Base-by-base conservation (phyloP, 2,797 vertebrate genomes). In the Gouania willdenowi region DNA sequence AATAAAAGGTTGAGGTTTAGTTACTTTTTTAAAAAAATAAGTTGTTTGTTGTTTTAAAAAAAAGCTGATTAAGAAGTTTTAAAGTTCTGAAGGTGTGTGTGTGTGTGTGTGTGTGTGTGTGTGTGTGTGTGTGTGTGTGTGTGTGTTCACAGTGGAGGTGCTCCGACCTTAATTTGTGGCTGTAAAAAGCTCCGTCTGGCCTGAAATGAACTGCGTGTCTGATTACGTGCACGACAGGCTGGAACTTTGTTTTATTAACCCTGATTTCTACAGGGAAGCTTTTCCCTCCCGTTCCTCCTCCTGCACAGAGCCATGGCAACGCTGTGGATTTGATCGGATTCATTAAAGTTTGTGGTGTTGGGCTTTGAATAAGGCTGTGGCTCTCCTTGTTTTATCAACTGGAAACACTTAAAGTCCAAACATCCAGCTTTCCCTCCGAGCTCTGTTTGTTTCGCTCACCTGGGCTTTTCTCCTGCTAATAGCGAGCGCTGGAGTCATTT, bases 241-340 rank as follows among this genome's bases (percentile, higher is more conserved):
- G 66, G 70, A 77, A 77, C 70, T 48, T 68, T 58, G 68, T 66
- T 67, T 68, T 59, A 71, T 68, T 62, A 66, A 49, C 49, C 7
- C 28, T 67, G 52, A 62, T 73, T 66, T 64, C 26, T 64, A 44
- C 34, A 0, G 66, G 58, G 66, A 70, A 65, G 69, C 62, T 68
- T 66, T 26, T 34, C 46, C 10, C 22, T 11, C 5, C 4, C 18
- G 5, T 32, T 35, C 13, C 51, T 27, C 21, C 24, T 8, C 42
- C n/a, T n/a, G n/a, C n/a, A n/a, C n/a, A n/a, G n/a, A n/a, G n/a
- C n/a, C n/a, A n/a, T n/a, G n/a, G n/a, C n/a, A n/a, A n/a, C n/a
- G n/a, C n/a, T n/a, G n/a, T n/a, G 11, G 10, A 2, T 31, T 32
- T 10, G 5, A 13, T 10, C 2, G 2, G 23, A 23, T 9, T 23